Evolutionary conservation across 1,140 invertebrate genomes (phyloP), one percentile per base, ranked within the genome.

Genomic region (Myzus persicae): DNA sequence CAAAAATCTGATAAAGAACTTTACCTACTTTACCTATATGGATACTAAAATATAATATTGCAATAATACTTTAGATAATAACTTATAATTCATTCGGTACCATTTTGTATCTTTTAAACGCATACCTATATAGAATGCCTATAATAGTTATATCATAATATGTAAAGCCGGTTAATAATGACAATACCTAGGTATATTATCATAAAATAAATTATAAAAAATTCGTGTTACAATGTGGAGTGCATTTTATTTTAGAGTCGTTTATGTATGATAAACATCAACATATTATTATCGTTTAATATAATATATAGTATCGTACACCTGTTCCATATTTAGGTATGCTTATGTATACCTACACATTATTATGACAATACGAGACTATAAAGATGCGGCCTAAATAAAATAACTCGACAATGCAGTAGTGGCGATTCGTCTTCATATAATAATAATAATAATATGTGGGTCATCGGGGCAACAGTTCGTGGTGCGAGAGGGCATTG

Each of bases 381-480:
- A 82, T 67, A 67, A 4, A 26, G 38, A 42, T 18, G 22, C 20
- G 38, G 82, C 40, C 22, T 84, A 84, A 84, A 40, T 84, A 40
- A 84, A 42, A 48, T 14, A 20, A 40, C 38, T 4, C 82, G 82
- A 85, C 40, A 85, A 85, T 85, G 40, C 40, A n/a, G 24, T 40
- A 14, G 31, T 31, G 44, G 42, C 44, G 84, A 44, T 87, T 38
- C 84, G 26, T 46, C 26, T 46, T 48, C 9, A 20, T 20, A 42
- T 24, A 36, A 46, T n/a, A 48, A 87, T 36, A 87, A 44, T 42
- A 84, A n/a, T 44, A 44, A 44, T 85, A 88, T 54, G 87, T 89
- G 46, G 87, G 87, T 89, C 87, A 89, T 89, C 87, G 87, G 87
- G 87, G 87, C 87, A 54, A 89, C n/a, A 46, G 87, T 48, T 46